Evolutionary conservation across 2,113 vertebrate genomes (phyloP).

Genomic region (Electrona antarctica): DNA sequence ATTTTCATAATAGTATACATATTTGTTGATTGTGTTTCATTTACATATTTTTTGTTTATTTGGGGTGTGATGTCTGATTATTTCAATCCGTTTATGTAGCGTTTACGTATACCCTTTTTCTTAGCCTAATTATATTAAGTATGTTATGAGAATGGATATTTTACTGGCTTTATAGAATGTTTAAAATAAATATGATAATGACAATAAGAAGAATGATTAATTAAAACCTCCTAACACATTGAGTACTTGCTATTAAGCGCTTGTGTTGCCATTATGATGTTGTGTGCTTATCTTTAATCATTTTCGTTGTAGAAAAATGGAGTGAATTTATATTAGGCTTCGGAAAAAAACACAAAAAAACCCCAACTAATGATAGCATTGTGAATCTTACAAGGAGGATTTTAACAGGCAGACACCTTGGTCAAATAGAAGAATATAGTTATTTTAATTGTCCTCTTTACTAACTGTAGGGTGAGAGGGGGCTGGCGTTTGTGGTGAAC

Average conservation of each 20-base stretch:
- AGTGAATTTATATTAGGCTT: constrained; percentile 99
- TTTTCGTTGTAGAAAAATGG: constrained; percentile 99
- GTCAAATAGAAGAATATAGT: constrained; percentile 97
- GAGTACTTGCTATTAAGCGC: constrained; percentile 96
- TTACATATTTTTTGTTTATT: constrained; percentile 78
- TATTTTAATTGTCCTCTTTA: constrained; percentile 99
- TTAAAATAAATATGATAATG: constrained; percentile 88
- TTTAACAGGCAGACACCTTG: constrained; percentile 96
- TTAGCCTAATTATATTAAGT: constrained; percentile 96
- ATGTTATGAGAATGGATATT: constrained; percentile 99
- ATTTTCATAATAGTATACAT: constrained; percentile 89
- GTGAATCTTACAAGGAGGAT: constrained; percentile 94
- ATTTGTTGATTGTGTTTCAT: constrained; percentile 84
- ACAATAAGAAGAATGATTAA: constrained; percentile 78
- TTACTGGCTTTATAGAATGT: constrained; percentile 99
- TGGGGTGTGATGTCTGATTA: constrained; percentile 78
- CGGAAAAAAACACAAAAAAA: constrained; percentile 77
- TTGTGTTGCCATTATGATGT: constrained; percentile 98
- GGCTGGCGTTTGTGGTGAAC: constrained; percentile 95
- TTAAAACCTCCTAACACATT: constrained; percentile 90
- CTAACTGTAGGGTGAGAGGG: constrained; percentile 97
- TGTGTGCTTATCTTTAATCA: constrained; percentile 98
- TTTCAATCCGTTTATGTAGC: constrained; percentile 90
- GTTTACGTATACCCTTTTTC: constrained; percentile 89
- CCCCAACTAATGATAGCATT: constrained; percentile 90